Base-by-base conservation (phyloP, 2,888 invertebrate genomes). In the Callosobruchus maculatus region DNA sequence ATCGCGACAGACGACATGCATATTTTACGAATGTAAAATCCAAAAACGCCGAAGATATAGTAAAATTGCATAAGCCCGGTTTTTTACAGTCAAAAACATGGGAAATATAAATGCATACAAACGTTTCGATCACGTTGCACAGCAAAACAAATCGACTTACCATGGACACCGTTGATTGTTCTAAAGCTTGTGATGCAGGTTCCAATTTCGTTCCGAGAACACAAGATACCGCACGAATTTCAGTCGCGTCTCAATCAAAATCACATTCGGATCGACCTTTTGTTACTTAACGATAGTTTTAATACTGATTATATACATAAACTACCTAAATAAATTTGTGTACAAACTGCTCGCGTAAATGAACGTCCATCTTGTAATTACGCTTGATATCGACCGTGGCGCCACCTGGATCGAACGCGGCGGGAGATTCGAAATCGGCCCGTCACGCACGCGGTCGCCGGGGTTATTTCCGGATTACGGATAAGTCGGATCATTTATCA, bases 331-430 rank as follows among this genome's bases (percentile, higher is more conserved):
- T 84, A 84, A 84, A 84, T 83, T 84, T 84, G 85, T 85, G 85
- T 86, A 85, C 85, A 84, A 86, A 86, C 85, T 85, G 85, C 86
- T 85, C 86, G 84, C 85, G 84, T 83, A 85, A 86, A 84, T 84
- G 83, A 85, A 85, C 85, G 87, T 86, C 87, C 87, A 87, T 87
- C 86, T 87, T 87, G 85, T 86, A 86, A 86, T 86, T 87, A 86
- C 85, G 86, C 86, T 87, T 87, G 82, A 83, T 82, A 84, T 85
- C 80, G 84, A 85, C 80, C 74, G 81, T 75, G 77, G 82, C 83
- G 85, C 83, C 85, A 77, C 75, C 78, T 78, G 31, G 30, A 71
- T 73, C 71, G 22, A 66, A 18, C 67, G 13, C 21, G 21, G 67
- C 71, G 71, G 20, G 49, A 71, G 67, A 67, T 71, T 71, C 67